Percentiles rank a stretch among this genome's conserved stretches.
Evolutionary conservation across 2,888 invertebrate genomes (phyloP).

Genomic region (Creontiades dilutus): DNA sequence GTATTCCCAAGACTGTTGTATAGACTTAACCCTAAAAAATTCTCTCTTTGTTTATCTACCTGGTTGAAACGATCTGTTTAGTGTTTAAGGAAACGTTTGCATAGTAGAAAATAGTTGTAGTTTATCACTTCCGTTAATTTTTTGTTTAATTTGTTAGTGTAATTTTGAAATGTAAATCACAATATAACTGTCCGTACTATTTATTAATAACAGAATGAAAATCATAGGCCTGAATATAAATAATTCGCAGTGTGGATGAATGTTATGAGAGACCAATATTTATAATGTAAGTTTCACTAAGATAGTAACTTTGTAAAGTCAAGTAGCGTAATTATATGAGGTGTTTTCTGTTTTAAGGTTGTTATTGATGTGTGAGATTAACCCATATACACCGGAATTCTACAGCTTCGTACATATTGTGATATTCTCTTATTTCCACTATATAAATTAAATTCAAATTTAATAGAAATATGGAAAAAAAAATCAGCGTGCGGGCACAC

Average conservation of each 20-base stretch:
- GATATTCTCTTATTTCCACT: too few relatives aligned
- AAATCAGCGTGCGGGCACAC: too few relatives aligned
- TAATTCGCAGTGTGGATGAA: slow-evolving; percentile 39
- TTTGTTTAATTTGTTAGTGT: slow-evolving; percentile 28
- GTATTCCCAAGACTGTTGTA: slow-evolving; percentile 71
- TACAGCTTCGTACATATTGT: too few relatives aligned
- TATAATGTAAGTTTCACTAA: slow-evolving; percentile 51
- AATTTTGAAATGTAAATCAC: slow-evolving; percentile 33
- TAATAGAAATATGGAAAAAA: too few relatives aligned
- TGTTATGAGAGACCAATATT: slow-evolving; percentile 62
- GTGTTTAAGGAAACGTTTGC: slow-evolving; percentile 45
- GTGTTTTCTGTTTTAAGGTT: slow-evolving; percentile 59
- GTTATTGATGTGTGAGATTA: not conserved
- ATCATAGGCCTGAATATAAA: slow-evolving; percentile 38
- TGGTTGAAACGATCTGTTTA: slow-evolving; percentile 40
- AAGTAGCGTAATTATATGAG: slow-evolving; percentile 62
- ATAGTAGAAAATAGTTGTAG: slow-evolving; percentile 54
- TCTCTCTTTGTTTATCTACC: slow-evolving; percentile 25
- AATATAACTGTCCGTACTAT: slow-evolving; percentile 47
- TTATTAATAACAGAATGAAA: slow-evolving; percentile 42
- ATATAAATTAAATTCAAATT: too few relatives aligned
- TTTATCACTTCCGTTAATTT: slow-evolving; percentile 2
- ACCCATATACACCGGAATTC: too few relatives aligned
- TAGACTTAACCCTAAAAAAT: slow-evolving; percentile 55
- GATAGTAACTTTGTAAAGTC: slow-evolving; percentile 62